phyloP scores from a whole-genome alignment of 2,888 invertebrate genomes.

The Metallyticus violacea region DNA sequence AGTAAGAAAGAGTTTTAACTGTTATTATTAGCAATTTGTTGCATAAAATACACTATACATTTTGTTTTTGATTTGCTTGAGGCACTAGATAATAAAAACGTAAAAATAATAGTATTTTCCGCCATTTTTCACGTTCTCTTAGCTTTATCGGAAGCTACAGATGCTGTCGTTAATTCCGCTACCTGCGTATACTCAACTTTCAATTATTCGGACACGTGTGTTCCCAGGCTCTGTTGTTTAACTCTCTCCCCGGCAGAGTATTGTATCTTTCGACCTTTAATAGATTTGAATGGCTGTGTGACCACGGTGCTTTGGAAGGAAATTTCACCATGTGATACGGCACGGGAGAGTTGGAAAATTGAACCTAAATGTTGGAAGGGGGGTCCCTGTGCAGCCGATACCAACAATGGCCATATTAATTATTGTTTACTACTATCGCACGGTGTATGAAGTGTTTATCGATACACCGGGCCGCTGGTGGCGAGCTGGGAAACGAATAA shows the following conservation, averaged over 20 bases:
- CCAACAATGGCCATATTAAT: not conserved
- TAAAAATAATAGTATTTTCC: too few species aligned
- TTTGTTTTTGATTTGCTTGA: too few species aligned
- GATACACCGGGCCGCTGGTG: not conserved
- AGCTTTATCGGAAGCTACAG: too few species aligned
- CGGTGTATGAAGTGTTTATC: not conserved
- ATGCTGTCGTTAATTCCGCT: not conserved
- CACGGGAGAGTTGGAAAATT: too few species aligned
- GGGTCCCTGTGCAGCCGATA: not conserved
- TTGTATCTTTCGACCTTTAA: not conserved
- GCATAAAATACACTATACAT: too few species aligned
- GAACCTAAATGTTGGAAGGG: too few species aligned
- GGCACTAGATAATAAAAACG: too few species aligned
- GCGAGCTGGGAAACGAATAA: not conserved
- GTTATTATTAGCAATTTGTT: too few species aligned
- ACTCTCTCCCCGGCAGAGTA: not conserved
- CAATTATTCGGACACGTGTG: not conserved
- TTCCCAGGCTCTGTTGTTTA: not conserved
- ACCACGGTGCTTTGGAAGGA: too few species aligned
- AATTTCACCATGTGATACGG: too few species aligned
- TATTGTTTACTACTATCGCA: not conserved
- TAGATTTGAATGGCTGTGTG: not conserved
- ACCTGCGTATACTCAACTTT: not conserved
- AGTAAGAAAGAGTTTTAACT: too few species aligned
- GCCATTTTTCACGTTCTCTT: too few species aligned